Percentiles rank a stretch among this genome's conserved stretches.
Evolutionary conservation across 2,113 vertebrate genomes (phyloP).

Genomic region (Turdus rufiventris): DNA sequence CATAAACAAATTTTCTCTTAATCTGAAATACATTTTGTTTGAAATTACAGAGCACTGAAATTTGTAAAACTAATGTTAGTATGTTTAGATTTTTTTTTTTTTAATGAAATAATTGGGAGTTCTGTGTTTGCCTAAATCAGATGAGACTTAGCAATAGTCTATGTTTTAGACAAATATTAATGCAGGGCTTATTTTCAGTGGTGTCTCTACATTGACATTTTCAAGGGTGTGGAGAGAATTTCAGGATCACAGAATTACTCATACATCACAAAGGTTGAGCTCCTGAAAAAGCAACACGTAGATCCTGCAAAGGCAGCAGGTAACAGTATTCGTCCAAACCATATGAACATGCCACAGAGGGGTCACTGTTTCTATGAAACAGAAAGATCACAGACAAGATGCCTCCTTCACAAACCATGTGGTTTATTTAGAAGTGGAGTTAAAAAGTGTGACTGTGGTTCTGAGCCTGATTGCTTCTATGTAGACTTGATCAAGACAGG

Average conservation of each 20-base stretch:
- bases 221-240: background rate
- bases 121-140: background rate
- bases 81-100: background rate
- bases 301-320: background rate
- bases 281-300: too few relatives aligned
- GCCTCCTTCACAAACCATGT: background rate
- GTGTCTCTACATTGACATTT: background rate
- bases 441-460: background rate
- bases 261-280: background rate
- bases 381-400: background rate
- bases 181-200: background rate
- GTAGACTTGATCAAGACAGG: background rate
- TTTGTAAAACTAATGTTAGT: background rate
- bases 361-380: background rate
- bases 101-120: background rate
- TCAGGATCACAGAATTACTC: background rate
- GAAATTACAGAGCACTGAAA: background rate
- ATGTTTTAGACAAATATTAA: background rate
- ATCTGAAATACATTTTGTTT: background rate
- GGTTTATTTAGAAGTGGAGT: background rate
- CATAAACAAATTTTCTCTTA: background rate
- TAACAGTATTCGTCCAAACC: background rate
- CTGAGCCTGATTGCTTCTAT: background rate
- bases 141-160: background rate
- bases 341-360: background rate